Evolutionary conservation across 2,888 invertebrate species (phyloP).

Genomic region (Lycia hirtaria): DNA sequence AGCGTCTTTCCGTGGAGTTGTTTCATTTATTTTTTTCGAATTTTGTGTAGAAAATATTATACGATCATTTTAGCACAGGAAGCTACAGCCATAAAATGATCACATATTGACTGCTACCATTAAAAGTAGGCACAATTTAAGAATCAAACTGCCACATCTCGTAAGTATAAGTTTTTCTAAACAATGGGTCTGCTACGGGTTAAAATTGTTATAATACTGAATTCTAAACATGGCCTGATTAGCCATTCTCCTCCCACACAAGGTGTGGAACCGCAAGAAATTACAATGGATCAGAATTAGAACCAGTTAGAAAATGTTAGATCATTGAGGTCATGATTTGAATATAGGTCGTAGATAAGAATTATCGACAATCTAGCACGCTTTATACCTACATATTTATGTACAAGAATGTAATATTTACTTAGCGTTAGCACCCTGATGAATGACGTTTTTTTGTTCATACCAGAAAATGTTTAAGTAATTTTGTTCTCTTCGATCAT

Average conservation of each 20-base stretch:
- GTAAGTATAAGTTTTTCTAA: constrained; percentile 34
- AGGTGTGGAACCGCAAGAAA: background rate
- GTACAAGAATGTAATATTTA: background rate
- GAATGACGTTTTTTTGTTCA: background rate
- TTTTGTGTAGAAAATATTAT: no score
- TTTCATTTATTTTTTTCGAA: no score
- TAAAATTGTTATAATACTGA: constrained; percentile 6
- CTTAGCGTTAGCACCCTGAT: background rate
- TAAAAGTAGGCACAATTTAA: background rate
- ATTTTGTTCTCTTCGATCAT: constrained; percentile 6
- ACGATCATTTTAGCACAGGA: background rate
- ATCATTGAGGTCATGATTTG: constrained; percentile 32
- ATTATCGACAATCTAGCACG: background rate
- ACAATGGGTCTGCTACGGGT: constrained; percentile 22
- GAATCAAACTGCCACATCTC: background rate
- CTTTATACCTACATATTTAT: background rate
- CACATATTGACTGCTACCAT: background rate
- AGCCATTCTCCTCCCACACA: constrained; percentile 7
- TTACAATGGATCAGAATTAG: background rate
- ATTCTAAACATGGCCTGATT: constrained; percentile 14
- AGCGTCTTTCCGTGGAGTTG: no score
- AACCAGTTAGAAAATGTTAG: constrained; percentile 1
- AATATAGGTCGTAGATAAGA: constrained; percentile 31
- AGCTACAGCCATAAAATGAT: background rate
- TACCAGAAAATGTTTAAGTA: background rate